Conservation (phyloP, 2,888 invertebrate genomes). For the Laspeyria flexula region DNA sequence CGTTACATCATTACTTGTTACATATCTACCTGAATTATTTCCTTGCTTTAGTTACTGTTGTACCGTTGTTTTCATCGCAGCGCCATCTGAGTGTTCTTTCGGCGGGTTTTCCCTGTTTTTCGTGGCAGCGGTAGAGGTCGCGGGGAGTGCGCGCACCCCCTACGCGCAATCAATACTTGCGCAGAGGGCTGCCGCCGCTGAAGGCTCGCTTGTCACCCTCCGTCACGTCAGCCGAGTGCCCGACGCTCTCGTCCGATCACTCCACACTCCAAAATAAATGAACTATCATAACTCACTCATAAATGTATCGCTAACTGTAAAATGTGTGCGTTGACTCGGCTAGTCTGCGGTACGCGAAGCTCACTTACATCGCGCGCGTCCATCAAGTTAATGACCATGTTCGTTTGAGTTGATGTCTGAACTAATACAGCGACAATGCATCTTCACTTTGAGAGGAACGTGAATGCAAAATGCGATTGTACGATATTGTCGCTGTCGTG, state of each 20-base stretch:
- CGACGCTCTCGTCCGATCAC: conserved; percentile 50
- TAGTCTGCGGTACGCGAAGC: conserved; percentile 27
- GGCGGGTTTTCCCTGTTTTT: conserved; percentile 64
- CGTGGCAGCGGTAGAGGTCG: conserved; percentile 64
- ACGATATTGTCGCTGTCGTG: conserved; percentile 97
- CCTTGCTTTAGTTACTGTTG: background rate
- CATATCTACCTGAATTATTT: background rate
- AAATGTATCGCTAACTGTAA: conserved; percentile 45
- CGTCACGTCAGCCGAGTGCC: conserved; percentile 67
- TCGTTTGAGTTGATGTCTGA: conserved; percentile 52
- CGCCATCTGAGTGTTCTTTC: conserved; percentile 70
- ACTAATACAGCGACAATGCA: conserved; percentile 89
- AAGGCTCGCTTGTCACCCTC: conserved; percentile 70
- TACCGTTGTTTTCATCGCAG: conserved; percentile 30
- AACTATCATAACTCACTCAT: conserved; percentile 43
- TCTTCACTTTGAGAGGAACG: conserved; percentile 97
- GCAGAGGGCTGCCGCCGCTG: conserved; percentile 56
- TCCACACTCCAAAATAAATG: conserved; percentile 37
- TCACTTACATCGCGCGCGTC: conserved; percentile 40
- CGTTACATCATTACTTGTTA: too few relatives aligned
- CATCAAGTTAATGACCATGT: conserved; percentile 43
- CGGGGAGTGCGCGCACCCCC: conserved; percentile 55
- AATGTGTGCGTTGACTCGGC: conserved; percentile 52
- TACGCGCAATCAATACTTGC: conserved; percentile 79
- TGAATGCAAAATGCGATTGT: conserved; percentile 97